Conservation (phyloP, 92 coral and sea anemone genomes). For the Siderastrea radians region DNA sequence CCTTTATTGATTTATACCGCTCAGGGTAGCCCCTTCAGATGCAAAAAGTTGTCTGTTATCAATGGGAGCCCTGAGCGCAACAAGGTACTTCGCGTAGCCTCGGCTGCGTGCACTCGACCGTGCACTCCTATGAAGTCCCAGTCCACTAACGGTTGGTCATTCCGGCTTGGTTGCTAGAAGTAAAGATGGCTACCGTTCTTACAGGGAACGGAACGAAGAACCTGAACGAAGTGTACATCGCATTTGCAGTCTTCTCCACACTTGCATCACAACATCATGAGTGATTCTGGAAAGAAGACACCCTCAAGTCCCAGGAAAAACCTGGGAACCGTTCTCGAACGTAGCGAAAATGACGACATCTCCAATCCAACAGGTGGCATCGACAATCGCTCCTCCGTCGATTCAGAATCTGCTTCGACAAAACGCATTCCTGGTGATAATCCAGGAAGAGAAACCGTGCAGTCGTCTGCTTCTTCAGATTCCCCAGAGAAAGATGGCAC, state of each 20-base stretch:
- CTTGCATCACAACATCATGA: not conserved
- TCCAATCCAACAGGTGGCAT: slow-evolving; percentile 10
- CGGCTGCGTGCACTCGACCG: no score
- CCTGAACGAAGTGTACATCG: not conserved
- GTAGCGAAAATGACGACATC: slow-evolving; percentile 19
- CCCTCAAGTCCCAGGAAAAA: not conserved
- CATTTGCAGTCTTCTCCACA: not conserved
- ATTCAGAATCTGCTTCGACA: not conserved
- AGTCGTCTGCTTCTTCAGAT: not conserved
- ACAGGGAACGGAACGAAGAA: no score
- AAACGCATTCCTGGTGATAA: not conserved
- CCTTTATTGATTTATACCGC: no score
- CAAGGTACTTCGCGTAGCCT: no score
- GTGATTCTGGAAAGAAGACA: slow-evolving; percentile 2
- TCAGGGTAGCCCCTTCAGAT: no score
- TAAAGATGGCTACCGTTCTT: slow-evolving; percentile 14
- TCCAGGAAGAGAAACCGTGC: slow-evolving; percentile 19
- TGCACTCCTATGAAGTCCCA: no score
- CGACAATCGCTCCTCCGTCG: not conserved
- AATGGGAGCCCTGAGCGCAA: no score
- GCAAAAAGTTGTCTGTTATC: no score
- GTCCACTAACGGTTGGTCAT: not conserved
- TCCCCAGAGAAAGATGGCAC: not conserved
- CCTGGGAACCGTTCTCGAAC: not conserved
- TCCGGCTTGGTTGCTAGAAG: slow-evolving; percentile 15